Percentiles rank a stretch among this genome's conserved stretches.
Evolutionary conservation across 2,888 invertebrate genomes (phyloP).

Genomic region (Drosophila neotestacea): DNA sequence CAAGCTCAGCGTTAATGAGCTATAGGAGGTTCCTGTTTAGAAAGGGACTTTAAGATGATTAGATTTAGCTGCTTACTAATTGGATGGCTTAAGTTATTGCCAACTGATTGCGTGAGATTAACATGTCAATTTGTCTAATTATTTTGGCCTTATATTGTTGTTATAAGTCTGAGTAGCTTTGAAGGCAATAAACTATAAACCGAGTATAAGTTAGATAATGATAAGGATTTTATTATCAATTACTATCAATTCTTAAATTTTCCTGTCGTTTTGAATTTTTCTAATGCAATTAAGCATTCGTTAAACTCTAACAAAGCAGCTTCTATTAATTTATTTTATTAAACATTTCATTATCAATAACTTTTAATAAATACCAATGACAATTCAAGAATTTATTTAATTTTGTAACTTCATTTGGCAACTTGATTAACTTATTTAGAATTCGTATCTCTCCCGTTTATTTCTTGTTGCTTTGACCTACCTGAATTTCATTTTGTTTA

Average conservation of each 20-base stretch:
- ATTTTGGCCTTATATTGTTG: not conserved
- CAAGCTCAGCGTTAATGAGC: conserved; percentile 32
- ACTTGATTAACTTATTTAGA: not conserved
- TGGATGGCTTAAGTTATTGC: conserved; percentile 35
- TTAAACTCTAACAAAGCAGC: too few species aligned
- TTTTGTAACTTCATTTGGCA: conserved; percentile 4
- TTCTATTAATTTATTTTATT: too few species aligned
- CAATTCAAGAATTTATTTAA: not conserved
- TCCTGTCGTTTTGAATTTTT: too few species aligned
- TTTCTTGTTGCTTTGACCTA: not conserved
- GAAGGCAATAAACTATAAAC: too few species aligned
- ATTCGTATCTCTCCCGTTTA: not conserved
- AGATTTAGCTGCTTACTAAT: conserved; percentile 44
- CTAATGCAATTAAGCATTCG: too few species aligned
- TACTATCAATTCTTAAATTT: too few species aligned
- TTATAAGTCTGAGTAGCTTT: too few species aligned
- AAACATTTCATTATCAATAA: not conserved
- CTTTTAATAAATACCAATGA: not conserved
- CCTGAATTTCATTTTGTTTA: conserved; percentile 4
- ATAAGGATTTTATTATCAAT: too few species aligned
- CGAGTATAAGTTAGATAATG: too few species aligned
- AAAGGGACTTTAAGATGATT: conserved; percentile 37
- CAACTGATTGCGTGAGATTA: conserved; percentile 10
- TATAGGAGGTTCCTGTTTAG: not conserved
- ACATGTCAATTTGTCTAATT: conserved; percentile 15